Evolutionary conservation across 2,888 invertebrate species (phyloP), one percentile per base, ranked within the genome.

Genomic region (Troglohyphantes excavatus): DNA sequence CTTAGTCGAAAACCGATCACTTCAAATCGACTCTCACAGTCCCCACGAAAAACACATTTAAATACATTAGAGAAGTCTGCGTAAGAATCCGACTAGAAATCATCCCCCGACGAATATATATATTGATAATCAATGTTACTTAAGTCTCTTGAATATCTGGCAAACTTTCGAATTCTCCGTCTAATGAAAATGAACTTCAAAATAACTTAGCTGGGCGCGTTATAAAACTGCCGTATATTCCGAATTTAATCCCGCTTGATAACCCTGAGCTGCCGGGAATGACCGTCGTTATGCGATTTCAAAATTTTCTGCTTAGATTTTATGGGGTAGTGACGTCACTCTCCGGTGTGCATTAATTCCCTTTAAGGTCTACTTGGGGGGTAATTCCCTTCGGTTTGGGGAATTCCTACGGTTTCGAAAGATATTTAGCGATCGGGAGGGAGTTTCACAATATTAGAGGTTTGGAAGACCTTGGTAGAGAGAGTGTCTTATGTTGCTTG

Each of bases 211-310:
- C n/a, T 6, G 21, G 33, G 65, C 21, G 26, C 19, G 21, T n/a
- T 21, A 61, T 61, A 61, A 75, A 9, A 21, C 19, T 75, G 29
- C 19, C 3, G 27, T 19, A 61, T 13, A 26, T 39, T 39, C 43
- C 9, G 23, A 33, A 26, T 65, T 78, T 78, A 78, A 78, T 78
- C 78, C 39, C 43, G 43, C 61, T 33, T 26, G 78, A 78, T 78
- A 23, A 43, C 43, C 63, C 27, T 11, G n/a, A 65, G 26, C n/a
- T n/a, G 13, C 17, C 26, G 29, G 29, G 17, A 78, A 78, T 43
- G 63, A 43, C 43, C 26, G 17, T 43, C 78, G 39, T 78, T 65
- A 78, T 23, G 23, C 21, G 63, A 65, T 65, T 78, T 63, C 59
- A 63, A 33, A 78, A 61, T 78, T 78, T 78, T 78, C 43, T 11